Base-by-base conservation (phyloP, 2,113 vertebrate genomes). In the Propithecus coquereli region DNA sequence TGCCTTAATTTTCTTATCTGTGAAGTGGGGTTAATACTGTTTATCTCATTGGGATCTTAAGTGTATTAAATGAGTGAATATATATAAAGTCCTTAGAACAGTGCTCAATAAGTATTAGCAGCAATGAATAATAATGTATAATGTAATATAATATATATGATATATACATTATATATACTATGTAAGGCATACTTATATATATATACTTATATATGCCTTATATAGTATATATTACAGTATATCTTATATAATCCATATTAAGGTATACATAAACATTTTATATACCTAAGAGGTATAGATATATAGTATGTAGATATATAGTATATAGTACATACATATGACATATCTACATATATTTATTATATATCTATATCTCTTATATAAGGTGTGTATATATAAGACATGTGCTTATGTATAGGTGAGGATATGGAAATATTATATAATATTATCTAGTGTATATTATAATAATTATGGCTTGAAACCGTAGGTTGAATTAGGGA, bases 1-100 rank as follows among this genome's bases (percentile, higher is more conserved):
- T 92, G 43, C 16, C 7, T 94, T 85, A 70, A 50, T 91, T 94
- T 95, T 85, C 57, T 95, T 27, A 59, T 84, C 18, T 96, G 40
- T 92, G 45, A 74, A 92, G 45, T 80, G 25, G 22, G 61, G 23
- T 50, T 79, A 50, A 57, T 68, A 66, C 71, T 45, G 0, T 86
- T 66, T 92, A 70, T 92, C 30, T 90, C 25, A n/a, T 25, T 85
- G 89, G 18, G 20, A 47, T 82, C 32, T 54, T 92, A 5, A 50
- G 27, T 90, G 23, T 34, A 59, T 92, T 89, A 61, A 91, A 80
- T 81, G 61, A 90, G 30, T 90, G 73, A 86, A 91, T 68, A 83
- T 11, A 40, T 47, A 47, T 63, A 27, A 73, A 93, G 59, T 86
- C 84, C 18, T 79, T 90, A 74, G 57, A 68, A 87, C 7, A 96